phyloP scores from a whole-genome alignment of 1,140 invertebrate genomes.

The Drosophila jambulina region DNA sequence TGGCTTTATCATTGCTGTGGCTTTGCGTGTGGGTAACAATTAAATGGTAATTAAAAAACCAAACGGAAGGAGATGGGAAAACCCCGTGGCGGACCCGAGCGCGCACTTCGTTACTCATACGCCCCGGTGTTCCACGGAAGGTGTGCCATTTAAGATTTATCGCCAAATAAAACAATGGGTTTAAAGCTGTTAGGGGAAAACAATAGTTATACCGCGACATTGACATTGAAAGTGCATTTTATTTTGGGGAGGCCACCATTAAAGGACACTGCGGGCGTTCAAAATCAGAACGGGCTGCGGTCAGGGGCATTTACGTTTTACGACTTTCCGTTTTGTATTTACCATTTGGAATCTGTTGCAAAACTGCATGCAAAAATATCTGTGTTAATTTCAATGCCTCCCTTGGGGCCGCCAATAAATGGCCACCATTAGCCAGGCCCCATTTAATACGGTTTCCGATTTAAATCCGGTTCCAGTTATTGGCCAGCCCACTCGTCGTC shows the following conservation, averaged over 20 bases:
- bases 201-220: constrained; percentile 46
- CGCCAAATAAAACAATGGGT: constrained; percentile 2
- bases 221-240: constrained; percentile 63
- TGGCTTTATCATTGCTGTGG: constrained; percentile 29
- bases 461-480: constrained; percentile 53
- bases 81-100: constrained; percentile 6
- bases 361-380: not conserved
- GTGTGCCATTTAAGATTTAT: constrained; percentile 21
- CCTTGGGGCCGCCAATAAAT: constrained; percentile 24
- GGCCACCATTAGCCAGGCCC: constrained; percentile 22
- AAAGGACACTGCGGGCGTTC: constrained; percentile 63
- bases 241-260: constrained; percentile 26
- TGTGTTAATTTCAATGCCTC: constrained; percentile 17
- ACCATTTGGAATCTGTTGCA: not conserved
- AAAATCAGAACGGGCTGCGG: constrained; percentile 17
- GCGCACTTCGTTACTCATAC: constrained; percentile 3
- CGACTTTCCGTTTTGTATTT: not conserved
- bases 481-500: constrained; percentile 16
- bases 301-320: constrained; percentile 6
- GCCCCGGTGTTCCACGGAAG: constrained; percentile 2
- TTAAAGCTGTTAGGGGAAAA: constrained; percentile 15
- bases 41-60: constrained; percentile 69
- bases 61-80: not conserved
- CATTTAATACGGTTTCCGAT: constrained; percentile 41
- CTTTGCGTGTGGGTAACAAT: constrained; percentile 49